phyloP scores from a whole-genome alignment of 2,113 vertebrate genomes.

The Ginglymostoma cirratum region DNA sequence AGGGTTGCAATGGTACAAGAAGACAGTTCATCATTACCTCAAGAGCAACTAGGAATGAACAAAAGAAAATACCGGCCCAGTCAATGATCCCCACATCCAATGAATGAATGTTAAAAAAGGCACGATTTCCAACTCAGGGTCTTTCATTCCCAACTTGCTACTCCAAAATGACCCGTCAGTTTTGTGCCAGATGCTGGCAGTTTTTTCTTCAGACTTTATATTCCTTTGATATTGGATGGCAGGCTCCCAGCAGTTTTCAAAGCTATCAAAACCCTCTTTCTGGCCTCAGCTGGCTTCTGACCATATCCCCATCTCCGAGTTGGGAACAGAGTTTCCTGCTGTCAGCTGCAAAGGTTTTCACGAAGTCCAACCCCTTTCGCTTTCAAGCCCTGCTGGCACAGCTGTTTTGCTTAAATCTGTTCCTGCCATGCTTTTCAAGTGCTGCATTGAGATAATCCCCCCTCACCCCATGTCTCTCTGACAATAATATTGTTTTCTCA shows the following conservation, averaged over 20 bases:
- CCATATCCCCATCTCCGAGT: neutral
- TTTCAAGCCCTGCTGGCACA: neutral
- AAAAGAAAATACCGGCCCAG: no score
- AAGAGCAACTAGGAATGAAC: no score
- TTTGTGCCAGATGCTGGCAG: neutral
- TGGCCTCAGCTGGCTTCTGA: neutral
- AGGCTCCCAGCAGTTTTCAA: neutral
- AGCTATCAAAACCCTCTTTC: neutral
- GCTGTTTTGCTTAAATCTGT: neutral
- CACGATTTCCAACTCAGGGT: neutral
- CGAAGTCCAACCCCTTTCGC: neutral
- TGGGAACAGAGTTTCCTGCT: neutral
- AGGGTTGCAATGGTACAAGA: no score
- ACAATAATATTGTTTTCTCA: neutral
- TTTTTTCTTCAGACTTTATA: neutral
- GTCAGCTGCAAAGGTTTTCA: neutral
- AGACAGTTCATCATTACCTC: no score
- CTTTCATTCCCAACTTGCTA: neutral
- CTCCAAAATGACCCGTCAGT: neutral
- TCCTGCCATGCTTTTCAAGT: neutral
- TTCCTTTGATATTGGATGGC: neutral
- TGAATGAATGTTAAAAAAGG: neutral
- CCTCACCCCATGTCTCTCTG: neutral
- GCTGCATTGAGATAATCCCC: neutral
- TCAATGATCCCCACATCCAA: no score